Conservation (phyloP, 2,797 vertebrate species). For the Spondyliosoma cantharus region DNA sequence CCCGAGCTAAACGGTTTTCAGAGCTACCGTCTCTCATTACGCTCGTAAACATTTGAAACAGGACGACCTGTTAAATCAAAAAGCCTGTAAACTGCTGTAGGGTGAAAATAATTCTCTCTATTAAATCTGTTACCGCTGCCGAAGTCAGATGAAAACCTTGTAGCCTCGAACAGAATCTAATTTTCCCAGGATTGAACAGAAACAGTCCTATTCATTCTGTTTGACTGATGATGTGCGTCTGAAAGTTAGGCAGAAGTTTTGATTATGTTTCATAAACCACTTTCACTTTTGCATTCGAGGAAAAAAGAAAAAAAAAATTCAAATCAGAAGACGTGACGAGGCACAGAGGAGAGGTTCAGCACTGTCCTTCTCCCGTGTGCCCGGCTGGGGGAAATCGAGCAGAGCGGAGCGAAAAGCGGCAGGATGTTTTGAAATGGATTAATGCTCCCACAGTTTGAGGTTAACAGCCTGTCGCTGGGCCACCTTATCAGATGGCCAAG, state of each 20-base stretch:
- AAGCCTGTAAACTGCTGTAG: constrained; percentile 48
- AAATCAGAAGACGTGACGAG: constrained; percentile 22
- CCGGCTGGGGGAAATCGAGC: constrained; percentile 57
- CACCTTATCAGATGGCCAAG: constrained; percentile 79
- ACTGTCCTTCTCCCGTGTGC: constrained; percentile 32
- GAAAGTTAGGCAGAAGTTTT: constrained; percentile 33
- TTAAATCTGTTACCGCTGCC: constrained; percentile 43
- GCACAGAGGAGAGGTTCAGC: constrained; percentile 1
- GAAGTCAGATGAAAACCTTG: constrained; percentile 40
- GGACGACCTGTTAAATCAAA: constrained; percentile 60
- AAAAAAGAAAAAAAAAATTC: neutral
- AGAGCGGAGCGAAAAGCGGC: constrained; percentile 59
- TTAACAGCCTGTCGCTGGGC: constrained; percentile 83
- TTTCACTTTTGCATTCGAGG: neutral
- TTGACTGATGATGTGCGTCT: constrained; percentile 17
- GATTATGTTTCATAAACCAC: constrained; percentile 27
- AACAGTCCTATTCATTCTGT: constrained; percentile 6
- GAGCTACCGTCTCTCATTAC: constrained; percentile 56
- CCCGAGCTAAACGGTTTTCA: constrained; percentile 46
- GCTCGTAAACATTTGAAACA: constrained; percentile 65
- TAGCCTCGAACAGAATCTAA: constrained; percentile 40
- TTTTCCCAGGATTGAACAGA: constrained; percentile 25
- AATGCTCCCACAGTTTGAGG: constrained; percentile 77
- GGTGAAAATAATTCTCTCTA: constrained; percentile 50
- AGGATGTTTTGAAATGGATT: constrained; percentile 77